phyloP scores from a whole-genome alignment of 2,888 invertebrate genomes.

The Netelia fuscicornis region DNA sequence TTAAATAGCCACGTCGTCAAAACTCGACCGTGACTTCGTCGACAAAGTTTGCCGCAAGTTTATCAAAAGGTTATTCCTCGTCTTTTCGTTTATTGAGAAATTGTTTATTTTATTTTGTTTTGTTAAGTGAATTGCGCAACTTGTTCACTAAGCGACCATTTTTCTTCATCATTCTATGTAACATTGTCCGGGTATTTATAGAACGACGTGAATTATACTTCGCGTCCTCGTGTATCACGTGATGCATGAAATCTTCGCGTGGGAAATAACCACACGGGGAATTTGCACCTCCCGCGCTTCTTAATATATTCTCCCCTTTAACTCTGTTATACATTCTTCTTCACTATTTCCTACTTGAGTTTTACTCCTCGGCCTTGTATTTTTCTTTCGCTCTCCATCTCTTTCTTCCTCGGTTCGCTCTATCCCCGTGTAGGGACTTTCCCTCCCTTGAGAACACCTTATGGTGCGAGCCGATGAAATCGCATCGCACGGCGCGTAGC shows the following conservation, averaged over 20 bases:
- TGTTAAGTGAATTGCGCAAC: not conserved
- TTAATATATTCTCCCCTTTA: slow-evolving; percentile 37
- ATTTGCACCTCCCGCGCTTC: slow-evolving; percentile 51
- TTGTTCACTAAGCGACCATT: not conserved
- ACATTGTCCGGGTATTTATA: no score
- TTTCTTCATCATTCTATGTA: not conserved
- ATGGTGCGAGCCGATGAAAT: slow-evolving; percentile 50
- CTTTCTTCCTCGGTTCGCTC: not conserved
- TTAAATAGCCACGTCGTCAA: no score
- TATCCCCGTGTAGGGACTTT: not conserved
- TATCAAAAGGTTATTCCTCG: not conserved
- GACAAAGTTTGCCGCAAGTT: not conserved
- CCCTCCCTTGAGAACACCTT: slow-evolving; percentile 45
- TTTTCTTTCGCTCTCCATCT: slow-evolving; percentile 9
- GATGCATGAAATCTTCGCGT: slow-evolving; percentile 63
- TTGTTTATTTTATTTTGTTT: not conserved
- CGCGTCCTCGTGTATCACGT: slow-evolving; percentile 37
- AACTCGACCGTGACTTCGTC: not conserved
- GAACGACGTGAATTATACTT: not conserved
- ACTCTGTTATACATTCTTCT: slow-evolving; percentile 34
- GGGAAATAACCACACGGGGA: slow-evolving; percentile 56
- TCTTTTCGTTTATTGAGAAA: not conserved
- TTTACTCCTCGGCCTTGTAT: slow-evolving; percentile 26
- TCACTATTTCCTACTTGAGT: slow-evolving; percentile 37
- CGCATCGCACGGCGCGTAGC: slow-evolving; percentile 29